Percentiles rank a stretch among this genome's conserved stretches.
Evolutionary conservation across 2,113 vertebrate genomes (phyloP).

Genomic region (Panurus biarmicus): DNA sequence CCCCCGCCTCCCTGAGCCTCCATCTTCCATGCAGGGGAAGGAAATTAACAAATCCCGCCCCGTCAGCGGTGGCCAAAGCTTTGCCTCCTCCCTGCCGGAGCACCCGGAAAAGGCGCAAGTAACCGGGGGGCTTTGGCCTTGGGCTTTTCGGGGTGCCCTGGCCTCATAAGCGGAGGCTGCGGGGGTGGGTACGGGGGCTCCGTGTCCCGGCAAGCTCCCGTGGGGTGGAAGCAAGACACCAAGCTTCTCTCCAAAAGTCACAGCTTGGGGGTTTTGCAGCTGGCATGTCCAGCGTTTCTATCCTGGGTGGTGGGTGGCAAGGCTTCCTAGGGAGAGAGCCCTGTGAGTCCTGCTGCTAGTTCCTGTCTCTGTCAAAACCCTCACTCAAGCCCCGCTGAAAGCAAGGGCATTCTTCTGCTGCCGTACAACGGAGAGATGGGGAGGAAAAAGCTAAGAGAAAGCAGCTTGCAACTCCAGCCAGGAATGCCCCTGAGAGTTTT

Average conservation of each 20-base stretch:
- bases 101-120: neutral
- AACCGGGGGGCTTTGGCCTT: fast-evolving
- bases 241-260: neutral
- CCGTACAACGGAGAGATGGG: fast-evolving
- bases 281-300: neutral
- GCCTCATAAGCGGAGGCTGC: neutral
- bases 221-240: neutral
- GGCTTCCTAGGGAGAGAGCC: neutral
- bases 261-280: neutral
- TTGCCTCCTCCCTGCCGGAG: neutral
- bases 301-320: neutral
- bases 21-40: neutral
- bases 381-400: neutral
- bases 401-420: neutral
- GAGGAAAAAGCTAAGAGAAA: neutral
- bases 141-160: neutral
- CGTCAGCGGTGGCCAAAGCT: neutral
- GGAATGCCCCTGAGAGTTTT: neutral
- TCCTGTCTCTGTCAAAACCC: neutral
- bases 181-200: fast-evolving
- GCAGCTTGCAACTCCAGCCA: neutral
- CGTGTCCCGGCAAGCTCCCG: neutral
- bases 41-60: neutral
- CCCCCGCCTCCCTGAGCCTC: neutral
- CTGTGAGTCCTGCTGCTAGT: neutral